These are phyloP conservation scores for Hesperophylax magnus DNA, from an alignment of 1,140 invertebrate genomes.

Conservation along the genomic window DNA sequence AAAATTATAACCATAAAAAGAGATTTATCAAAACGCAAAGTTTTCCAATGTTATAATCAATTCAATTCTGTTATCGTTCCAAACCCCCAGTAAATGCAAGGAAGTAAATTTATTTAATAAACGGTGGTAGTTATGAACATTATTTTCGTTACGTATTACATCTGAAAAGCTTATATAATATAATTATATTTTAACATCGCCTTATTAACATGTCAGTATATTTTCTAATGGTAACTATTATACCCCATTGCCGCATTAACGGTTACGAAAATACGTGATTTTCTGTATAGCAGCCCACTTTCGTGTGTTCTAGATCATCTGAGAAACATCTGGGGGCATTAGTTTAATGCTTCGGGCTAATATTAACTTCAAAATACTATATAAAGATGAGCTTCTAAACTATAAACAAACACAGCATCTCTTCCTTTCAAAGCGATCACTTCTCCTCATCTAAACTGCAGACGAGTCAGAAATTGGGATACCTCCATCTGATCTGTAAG, in stretches of 20 bases:
- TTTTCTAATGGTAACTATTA: not conserved
- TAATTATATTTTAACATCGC: too few species aligned
- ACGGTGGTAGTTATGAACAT: too few species aligned
- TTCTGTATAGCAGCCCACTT: not conserved
- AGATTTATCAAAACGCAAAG: too few species aligned
- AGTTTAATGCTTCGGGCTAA: not conserved
- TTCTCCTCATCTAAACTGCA: not conserved
- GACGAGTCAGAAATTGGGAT: not conserved
- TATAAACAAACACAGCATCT: not conserved
- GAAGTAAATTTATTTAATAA: too few species aligned
- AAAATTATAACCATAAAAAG: too few species aligned
- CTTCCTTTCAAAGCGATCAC: not conserved
- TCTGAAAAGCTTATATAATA: too few species aligned
- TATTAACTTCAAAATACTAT: constrained; percentile 3
- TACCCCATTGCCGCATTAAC: not conserved
- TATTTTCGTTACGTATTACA: too few species aligned
- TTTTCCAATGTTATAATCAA: too few species aligned
- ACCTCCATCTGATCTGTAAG: not conserved
- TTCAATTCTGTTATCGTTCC: too few species aligned
- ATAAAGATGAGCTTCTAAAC: not conserved
- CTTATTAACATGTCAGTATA: too few species aligned
- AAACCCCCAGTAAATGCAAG: too few species aligned
- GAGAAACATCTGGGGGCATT: not conserved
- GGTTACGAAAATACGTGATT: constrained; percentile 2
- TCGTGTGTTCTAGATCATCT: constrained; percentile 5